Evolutionary conservation across 2,113 vertebrate genomes (phyloP).

Genomic region (Micronycteris hirsuta): DNA sequence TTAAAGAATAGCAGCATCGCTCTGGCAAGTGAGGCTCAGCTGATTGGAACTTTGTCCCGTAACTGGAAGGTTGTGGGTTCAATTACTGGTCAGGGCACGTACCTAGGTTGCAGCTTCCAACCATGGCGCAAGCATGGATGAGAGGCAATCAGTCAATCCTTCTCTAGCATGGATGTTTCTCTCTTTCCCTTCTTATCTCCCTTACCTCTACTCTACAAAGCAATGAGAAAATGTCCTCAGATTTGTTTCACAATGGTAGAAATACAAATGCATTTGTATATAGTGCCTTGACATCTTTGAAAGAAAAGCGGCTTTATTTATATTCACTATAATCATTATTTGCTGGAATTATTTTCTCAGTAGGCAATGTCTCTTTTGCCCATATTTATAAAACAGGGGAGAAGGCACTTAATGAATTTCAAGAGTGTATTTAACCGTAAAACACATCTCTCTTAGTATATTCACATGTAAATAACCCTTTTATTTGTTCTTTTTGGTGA

Average conservation of each 20-base stretch:
- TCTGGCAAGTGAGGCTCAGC: too few species aligned
- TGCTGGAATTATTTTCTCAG: conserved; percentile 70
- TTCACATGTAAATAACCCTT: conserved; percentile 62
- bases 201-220: too few species aligned
- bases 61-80: too few species aligned
- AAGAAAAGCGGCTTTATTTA: conserved; percentile 65
- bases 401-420: conserved; percentile 64
- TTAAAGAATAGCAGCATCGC: background rate
- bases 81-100: too few species aligned
- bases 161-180: too few species aligned
- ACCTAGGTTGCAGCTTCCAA: too few species aligned
- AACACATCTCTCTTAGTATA: conserved; percentile 57
- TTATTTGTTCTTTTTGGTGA: conserved; percentile 69
- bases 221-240: too few species aligned
- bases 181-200: too few species aligned
- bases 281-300: conserved; percentile 46
- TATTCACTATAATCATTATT: conserved; percentile 70
- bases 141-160: too few species aligned
- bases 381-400: conserved; percentile 67
- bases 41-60: too few species aligned
- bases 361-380: conserved; percentile 63
- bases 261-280: conserved; percentile 36
- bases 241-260: conserved; percentile 34
- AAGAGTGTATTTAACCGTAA: conserved; percentile 66
- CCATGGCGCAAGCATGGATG: too few species aligned